Percentiles rank a stretch among this genome's conserved stretches.
phyloP scores from a whole-genome alignment of 2,797 vertebrate species.

The Rachycentron canadum region DNA sequence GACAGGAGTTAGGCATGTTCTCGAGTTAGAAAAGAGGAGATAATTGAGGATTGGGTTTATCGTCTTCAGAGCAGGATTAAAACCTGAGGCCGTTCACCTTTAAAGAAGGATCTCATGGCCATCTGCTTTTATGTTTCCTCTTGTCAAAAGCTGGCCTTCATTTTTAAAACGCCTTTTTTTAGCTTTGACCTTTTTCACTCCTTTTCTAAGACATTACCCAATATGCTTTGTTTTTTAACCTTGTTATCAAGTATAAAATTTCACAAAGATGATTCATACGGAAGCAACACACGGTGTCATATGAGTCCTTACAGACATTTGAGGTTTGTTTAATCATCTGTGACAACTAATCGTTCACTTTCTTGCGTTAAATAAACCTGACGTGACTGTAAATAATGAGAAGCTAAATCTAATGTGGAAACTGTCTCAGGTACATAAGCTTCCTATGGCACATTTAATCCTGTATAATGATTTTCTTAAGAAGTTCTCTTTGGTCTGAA shows the following conservation, averaged over 20 bases:
- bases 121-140: constrained; percentile 65
- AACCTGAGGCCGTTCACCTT: constrained; percentile 65
- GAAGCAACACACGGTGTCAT: neutral
- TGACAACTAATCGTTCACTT: neutral
- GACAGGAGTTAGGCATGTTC: neutral
- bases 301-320: constrained; percentile 4
- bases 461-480: constrained; percentile 47
- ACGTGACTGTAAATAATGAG: constrained; percentile 27
- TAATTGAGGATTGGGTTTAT: constrained; percentile 64
- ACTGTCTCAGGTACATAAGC: constrained; percentile 11
- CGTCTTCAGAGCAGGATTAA: constrained; percentile 63
- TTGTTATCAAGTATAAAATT: neutral
- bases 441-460: constrained; percentile 4
- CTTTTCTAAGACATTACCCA: neutral
- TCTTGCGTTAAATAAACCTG: constrained; percentile 12
- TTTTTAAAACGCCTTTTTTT: constrained; percentile 2
- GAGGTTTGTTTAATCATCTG: neutral
- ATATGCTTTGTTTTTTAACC: neutral
- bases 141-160: constrained; percentile 13
- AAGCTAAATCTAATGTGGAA: constrained; percentile 20
- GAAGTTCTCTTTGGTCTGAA: constrained; percentile 57
- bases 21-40: constrained; percentile 42
- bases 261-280: neutral
- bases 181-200: constrained; percentile 1
- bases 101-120: constrained; percentile 73